A percentile compares a stretch with the other conserved stretches of the same genome.
Conservation (phyloP, 2,888 invertebrate species). For the Dynastes grantii region DNA sequence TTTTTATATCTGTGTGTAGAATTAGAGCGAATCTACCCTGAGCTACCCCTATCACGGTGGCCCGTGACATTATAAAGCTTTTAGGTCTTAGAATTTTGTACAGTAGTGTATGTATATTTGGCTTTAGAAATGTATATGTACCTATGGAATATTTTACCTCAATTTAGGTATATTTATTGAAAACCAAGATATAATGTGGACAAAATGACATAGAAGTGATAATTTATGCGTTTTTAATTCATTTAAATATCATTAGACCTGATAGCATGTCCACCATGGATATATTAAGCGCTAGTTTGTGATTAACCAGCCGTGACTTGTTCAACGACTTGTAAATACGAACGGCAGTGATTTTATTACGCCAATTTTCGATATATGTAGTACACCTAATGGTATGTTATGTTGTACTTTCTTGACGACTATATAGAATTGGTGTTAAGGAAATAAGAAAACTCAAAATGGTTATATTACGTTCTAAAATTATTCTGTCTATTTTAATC, state of each 20-base stretch:
- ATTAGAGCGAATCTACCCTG: too few relatives aligned
- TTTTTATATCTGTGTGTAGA: too few relatives aligned
- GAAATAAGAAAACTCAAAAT: too few relatives aligned
- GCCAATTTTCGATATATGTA: not conserved
- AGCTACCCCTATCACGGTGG: too few relatives aligned
- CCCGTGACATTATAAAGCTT: too few relatives aligned
- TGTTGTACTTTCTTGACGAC: not conserved
- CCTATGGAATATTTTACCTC: not conserved
- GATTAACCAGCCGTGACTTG: slow-evolving; percentile 11
- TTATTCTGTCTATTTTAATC: too few relatives aligned
- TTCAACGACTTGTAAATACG: not conserved
- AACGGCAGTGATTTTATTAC: not conserved
- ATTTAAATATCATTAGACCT: slow-evolving; percentile 15
- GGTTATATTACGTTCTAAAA: too few relatives aligned
- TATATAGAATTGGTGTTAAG: too few relatives aligned
- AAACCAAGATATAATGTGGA: too few relatives aligned
- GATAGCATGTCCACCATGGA: not conserved
- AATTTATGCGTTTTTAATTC: slow-evolving; percentile 2
- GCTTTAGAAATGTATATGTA: not conserved
- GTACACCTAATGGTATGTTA: not conserved
- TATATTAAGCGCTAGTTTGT: not conserved
- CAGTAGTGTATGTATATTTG: too few relatives aligned
- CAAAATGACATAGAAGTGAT: not conserved
- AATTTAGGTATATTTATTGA: not conserved
- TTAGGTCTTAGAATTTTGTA: too few relatives aligned